Percentiles rank a stretch among this genome's conserved stretches.
Conservation (phyloP, 2,113 vertebrate genomes). For the Gasterosteus nipponicus region DNA sequence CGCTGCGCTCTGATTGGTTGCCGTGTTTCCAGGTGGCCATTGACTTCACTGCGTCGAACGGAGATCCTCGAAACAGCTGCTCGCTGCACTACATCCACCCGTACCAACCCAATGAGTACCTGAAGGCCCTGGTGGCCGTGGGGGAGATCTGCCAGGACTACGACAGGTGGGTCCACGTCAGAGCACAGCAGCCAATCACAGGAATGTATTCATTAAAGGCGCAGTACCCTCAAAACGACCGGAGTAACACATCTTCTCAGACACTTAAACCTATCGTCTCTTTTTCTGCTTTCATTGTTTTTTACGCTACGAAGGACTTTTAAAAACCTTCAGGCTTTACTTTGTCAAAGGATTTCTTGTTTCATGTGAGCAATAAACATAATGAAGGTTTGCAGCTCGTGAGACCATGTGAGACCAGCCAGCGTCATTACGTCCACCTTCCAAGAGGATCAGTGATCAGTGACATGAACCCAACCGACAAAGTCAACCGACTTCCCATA, state of each 20-base stretch:
- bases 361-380: no score
- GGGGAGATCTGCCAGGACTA: constrained; percentile 99
- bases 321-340: neutral
- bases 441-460: no score
- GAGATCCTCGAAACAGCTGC: constrained; percentile 96
- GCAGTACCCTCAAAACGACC: neutral
- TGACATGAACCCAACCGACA: no score
- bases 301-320: neutral
- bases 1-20: constrained; percentile 40
- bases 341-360: neutral
- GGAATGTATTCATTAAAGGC: neutral
- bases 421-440: no score
- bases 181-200: constrained; percentile 7
- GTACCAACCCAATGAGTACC: constrained; percentile 96
- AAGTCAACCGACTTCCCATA: no score
- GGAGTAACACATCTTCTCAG: no score
- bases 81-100: constrained; percentile 98
- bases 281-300: no score
- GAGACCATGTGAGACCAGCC: no score
- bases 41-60: constrained; percentile 97
- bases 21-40: constrained; percentile 90
- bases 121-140: constrained; percentile 96
- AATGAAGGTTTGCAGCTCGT: no score
- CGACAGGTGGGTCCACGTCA: constrained; percentile 85
- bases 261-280: no score